Base-by-base conservation (phyloP, 1,140 invertebrate genomes). In the Drosophila virilis region DNA sequence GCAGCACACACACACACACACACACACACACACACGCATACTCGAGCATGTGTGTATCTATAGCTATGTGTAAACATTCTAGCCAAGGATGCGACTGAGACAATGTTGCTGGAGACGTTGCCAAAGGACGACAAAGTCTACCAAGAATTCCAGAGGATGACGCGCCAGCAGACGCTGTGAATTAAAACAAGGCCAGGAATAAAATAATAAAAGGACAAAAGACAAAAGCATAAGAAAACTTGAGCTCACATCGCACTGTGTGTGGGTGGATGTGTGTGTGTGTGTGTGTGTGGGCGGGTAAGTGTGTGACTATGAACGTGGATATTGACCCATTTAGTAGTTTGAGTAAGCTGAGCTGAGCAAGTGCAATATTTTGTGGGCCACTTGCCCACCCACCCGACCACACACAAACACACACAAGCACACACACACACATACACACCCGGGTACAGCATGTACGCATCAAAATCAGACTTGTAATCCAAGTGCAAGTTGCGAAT, bases 401-500 rank as follows among this genome's bases (percentile, higher is more conserved):
- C 37, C 54, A 32, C 50, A 42, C 38, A 65, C 12, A 57, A 35
- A 38, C 58, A 69, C 17, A 13, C 60, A 48, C 58, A 54, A 43
- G 28, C 17, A 33, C 6, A 51, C 42, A 43, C 17, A 37, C n/a
- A 35, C 60, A 43, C 68, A 32, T 35, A 58, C 35, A 50, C 43
- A 35, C 28, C 48, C 52, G 68, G 74, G 33, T 72, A 42, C 46
- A 77, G 75, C 83, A 89, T 89, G 85, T 84, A 89, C 84, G 85
- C 84, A 89, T 89, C 84, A 89, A 89, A 89, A 89, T 89, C 84
- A 89, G 84, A 89, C 84, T 89, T 89, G 84, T 89, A 89, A 89
- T 89, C 84, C 84, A 89, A 89, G 84, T 80, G 84, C 85, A 89
- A 89, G 85, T 88, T 90, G 80, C 84, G 84, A 89, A 90, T 89